A percentile compares a stretch with the other conserved stretches of the same genome.
Conservation (phyloP, 2,113 vertebrate genomes). For the Mastomys natalensis region DNA sequence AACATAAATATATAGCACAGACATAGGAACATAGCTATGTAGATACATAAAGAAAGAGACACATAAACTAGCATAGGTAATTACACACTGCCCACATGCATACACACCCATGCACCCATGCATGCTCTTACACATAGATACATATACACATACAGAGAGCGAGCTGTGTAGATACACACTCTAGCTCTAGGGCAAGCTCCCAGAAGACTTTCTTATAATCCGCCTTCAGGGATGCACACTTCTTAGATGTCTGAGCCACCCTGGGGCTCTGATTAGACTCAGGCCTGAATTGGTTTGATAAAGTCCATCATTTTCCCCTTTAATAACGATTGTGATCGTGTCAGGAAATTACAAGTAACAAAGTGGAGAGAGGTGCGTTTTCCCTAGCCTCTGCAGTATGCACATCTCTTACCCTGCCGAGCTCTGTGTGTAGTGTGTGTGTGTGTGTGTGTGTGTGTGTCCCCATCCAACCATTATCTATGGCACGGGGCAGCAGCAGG, state of each 20-base stretch:
- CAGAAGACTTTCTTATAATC: neutral
- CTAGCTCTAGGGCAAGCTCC: neutral
- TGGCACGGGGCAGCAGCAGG: neutral
- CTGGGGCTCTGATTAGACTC: neutral
- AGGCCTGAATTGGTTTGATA: neutral
- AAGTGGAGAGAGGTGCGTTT: neutral
- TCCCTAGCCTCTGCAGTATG: neutral
- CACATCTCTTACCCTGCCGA: neutral
- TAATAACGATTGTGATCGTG: neutral
- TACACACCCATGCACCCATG: rapidly evolving
- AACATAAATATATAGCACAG: neutral
- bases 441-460: neutral
- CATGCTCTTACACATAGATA: neutral
- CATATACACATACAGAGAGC: neutral
- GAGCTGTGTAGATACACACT: neutral
- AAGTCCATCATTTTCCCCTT: neutral
- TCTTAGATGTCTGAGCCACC: neutral
- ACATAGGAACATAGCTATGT: neutral
- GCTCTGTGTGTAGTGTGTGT: neutral
- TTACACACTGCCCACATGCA: too few species aligned
- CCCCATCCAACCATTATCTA: neutral
- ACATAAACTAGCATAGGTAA: neutral
- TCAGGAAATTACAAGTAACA: neutral
- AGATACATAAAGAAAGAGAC: neutral
- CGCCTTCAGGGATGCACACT: neutral